Evolutionary conservation across 2,797 vertebrate genomes (phyloP).

Genomic region (Gadopsis marmoratus): DNA sequence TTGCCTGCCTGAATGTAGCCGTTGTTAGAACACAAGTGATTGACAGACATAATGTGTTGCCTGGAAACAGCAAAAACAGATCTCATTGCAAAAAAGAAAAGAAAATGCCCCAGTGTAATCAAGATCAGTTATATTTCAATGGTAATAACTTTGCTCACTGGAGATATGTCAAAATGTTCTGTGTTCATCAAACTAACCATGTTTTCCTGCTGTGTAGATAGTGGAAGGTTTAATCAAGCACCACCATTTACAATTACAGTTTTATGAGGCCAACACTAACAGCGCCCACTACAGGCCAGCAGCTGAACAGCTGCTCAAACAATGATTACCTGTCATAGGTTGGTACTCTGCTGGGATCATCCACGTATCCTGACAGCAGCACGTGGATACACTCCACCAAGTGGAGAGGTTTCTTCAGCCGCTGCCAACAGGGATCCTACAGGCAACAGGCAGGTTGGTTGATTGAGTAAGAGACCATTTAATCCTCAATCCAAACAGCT

Average conservation of each 20-base stretch:
- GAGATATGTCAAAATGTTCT: background rate
- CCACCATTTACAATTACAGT: background rate
- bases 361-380: constrained; percentile 91
- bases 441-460: background rate
- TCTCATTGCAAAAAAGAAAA: background rate
- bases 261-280: background rate
- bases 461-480: background rate
- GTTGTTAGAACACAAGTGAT: constrained; percentile 4
- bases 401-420: constrained; percentile 94
- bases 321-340: constrained; percentile 88
- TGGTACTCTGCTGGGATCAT: constrained; percentile 91
- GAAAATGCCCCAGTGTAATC: background rate
- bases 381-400: constrained; percentile 95
- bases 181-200: background rate
- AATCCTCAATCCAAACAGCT: background rate
- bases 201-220: background rate
- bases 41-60: constrained; percentile 29
- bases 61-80: constrained; percentile 42
- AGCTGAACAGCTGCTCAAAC: constrained; percentile 8
- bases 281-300: constrained; percentile 34
- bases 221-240: background rate
- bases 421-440: constrained; percentile 96
- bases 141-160: background rate
- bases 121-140: background rate
- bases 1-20: constrained; percentile 17